Evolutionary conservation across 2,113 vertebrate genomes (phyloP).

Genomic region (Carassius gibelio): DNA sequence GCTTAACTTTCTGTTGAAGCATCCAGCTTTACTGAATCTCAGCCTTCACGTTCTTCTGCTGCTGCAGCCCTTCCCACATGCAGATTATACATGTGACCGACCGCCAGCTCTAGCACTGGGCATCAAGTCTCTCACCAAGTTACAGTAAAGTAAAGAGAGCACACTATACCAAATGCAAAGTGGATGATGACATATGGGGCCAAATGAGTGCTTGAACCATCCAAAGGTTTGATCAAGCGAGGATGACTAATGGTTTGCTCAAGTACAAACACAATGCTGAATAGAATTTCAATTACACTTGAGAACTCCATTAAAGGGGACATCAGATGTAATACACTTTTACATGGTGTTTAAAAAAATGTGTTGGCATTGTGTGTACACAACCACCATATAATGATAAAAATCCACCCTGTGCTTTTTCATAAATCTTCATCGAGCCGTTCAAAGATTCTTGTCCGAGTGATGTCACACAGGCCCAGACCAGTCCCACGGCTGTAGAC

Average conservation of each 20-base stretch:
- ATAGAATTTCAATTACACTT: no score
- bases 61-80: constrained; percentile 32
- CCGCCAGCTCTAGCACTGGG: not conserved
- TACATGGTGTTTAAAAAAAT: no score
- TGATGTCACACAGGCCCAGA: no score
- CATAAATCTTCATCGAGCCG: no score
- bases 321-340: no score
- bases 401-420: no score
- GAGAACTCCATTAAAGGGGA: no score
- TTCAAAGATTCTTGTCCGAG: no score
- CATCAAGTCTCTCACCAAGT: not conserved
- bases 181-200: not conserved
- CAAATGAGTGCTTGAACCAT: not conserved
- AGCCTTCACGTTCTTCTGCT: constrained; percentile 30
- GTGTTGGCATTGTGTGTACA: no score
- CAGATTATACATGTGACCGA: constrained; percentile 31
- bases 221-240: not conserved
- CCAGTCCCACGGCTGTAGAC: no score
- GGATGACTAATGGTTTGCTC: not conserved
- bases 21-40: constrained; percentile 26
- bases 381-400: no score
- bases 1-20: constrained; percentile 38
- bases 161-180: not conserved
- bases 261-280: no score
- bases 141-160: not conserved